Base-by-base conservation (phyloP, 2,113 vertebrate genomes). In the Myiopsitta monachus region DNA sequence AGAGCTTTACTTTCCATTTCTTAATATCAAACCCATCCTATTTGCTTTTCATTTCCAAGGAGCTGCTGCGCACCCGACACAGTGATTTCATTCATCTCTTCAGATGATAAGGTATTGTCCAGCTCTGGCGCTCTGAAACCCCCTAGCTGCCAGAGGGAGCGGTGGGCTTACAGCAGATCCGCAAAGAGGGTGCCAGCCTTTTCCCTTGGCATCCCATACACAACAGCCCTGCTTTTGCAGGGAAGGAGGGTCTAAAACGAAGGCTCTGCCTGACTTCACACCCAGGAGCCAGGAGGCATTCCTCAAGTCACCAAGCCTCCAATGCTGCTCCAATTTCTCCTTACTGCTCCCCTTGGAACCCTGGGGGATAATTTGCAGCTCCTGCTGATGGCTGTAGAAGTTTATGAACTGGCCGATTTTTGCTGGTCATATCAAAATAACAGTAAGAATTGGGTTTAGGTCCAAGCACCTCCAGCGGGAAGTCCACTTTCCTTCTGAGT, bases 321-420 rank as follows among this genome's bases (percentile, higher is more conserved):
- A 76, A 39, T 1, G 3, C 16, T 0, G 1, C 49, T 77, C 4
- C 4, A 51, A 18, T 36, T 6, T 6, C 27, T 84, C 2, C 10
- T 72, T 4, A 0, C 30, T 13, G 16, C 38, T 80, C 46, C 73
- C 26, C 33, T 59, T 2, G 0, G 0, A 23, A 70, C 33, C 31
- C 19, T 13, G 31, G 3, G 43, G 62, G 6, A 43, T 26, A 10
- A 31, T 24, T 54, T 30, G 23, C 61, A 61, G 59, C 18, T 62
- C 55, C 61, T 43, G 69, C 55, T 74, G 64, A 10, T 0, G 2
- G 31, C 52, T 64, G 23, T 14, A 30, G n/a, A 68, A 64, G 39
- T 86, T 69, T 4, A 62, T 57, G 54, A 81, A 49, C n/a, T 23
- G 49, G 38, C 24, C 57, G 46, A 10, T 15, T 81, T 91, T 57